Evolutionary conservation across 1,140 invertebrate species (phyloP).

Genomic region (Diachasmimorpha longicaudata): DNA sequence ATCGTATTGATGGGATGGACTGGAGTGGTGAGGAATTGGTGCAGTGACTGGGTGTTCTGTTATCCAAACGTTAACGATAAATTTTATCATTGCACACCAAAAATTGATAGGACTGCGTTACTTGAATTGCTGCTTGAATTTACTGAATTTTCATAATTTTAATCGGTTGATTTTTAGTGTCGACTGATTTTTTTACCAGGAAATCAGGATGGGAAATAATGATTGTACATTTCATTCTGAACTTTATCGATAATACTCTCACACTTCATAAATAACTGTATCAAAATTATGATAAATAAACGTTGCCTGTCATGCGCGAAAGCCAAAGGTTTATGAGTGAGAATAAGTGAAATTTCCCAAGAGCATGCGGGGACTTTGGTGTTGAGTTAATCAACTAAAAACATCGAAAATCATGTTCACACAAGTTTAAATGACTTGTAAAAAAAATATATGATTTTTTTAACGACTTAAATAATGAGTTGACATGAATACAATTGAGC

Average conservation of each 20-base stretch:
- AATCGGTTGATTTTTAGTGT: background rate
- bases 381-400: conserved; percentile 17
- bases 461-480: background rate
- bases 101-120: background rate
- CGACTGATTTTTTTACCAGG: too few species aligned
- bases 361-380: conserved; percentile 56
- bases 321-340: conserved; percentile 56
- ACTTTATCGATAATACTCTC: background rate
- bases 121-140: background rate
- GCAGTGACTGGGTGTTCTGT: background rate
- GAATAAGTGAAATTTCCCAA: conserved; percentile 54
- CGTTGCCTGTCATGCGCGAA: conserved; percentile 53
- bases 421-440: background rate
- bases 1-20: background rate
- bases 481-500: background rate
- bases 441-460: background rate
- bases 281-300: conserved; percentile 34
- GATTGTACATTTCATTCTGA: too few species aligned
- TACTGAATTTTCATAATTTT: background rate
- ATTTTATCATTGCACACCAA: background rate
- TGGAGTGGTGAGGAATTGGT: background rate
- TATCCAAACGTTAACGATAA: background rate
- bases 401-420: background rate
- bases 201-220: too few species aligned
- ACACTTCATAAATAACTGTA: conserved; percentile 18